Evolutionary conservation across 1,140 invertebrate genomes (phyloP).

Genomic region (Phymastichus coffea): DNA sequence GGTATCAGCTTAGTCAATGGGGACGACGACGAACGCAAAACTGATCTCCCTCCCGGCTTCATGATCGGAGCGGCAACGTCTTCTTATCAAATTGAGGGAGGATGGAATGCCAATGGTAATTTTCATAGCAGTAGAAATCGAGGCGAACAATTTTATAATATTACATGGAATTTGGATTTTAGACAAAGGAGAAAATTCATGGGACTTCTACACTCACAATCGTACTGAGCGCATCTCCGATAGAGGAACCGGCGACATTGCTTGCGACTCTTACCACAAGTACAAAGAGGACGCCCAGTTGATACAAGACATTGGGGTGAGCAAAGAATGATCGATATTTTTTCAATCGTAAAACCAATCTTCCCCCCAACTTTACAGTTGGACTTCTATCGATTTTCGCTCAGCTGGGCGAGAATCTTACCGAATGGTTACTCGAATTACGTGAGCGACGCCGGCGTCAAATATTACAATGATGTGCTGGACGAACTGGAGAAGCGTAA

Average conservation of each 20-base stretch:
- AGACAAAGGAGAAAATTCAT: constrained; percentile 53
- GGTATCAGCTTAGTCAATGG: too few species aligned
- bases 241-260: constrained; percentile 57
- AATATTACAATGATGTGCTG: constrained; percentile 67
- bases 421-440: constrained; percentile 56
- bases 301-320: constrained; percentile 54
- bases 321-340: not conserved
- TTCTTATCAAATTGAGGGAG: constrained; percentile 65
- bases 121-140: too few species aligned
- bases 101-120: constrained; percentile 63
- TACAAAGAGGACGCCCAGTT: constrained; percentile 55
- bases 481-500: constrained; percentile 59
- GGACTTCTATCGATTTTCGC: constrained; percentile 61
- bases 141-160: too few species aligned
- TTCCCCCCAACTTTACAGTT: constrained; percentile 31
- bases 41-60: constrained; percentile 56
- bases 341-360: too few species aligned
- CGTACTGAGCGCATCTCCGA: constrained; percentile 41
- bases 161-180: too few species aligned
- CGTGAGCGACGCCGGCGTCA: constrained; percentile 56
- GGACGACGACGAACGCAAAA: not conserved
- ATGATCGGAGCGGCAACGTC: constrained; percentile 61
- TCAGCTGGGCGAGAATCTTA: constrained; percentile 63
- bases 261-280: constrained; percentile 55
- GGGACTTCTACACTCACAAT: constrained; percentile 46